Percentiles rank a stretch among this genome's conserved stretches.
phyloP scores from a whole-genome alignment of 2,113 vertebrate genomes.

The Athene noctua region DNA sequence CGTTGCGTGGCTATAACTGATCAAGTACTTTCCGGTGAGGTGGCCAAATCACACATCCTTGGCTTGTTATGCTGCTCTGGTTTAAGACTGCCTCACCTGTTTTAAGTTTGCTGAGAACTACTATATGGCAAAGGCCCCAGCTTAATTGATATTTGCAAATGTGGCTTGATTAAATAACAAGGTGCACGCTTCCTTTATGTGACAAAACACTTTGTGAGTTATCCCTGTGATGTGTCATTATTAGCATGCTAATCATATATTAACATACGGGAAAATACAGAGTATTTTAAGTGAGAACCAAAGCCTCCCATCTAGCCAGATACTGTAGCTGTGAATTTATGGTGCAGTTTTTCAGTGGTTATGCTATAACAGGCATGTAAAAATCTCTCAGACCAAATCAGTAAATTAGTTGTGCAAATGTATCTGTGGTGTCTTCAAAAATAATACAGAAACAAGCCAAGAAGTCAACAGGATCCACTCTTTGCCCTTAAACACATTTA shows the following conservation, averaged over 20 bases:
- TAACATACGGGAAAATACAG: neutral
- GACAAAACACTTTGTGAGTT: neutral
- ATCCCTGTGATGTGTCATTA: neutral
- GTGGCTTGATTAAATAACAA: neutral
- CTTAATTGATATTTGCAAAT: neutral
- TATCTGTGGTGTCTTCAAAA: neutral
- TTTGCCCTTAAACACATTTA: neutral
- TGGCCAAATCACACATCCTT: neutral
- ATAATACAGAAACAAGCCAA: neutral
- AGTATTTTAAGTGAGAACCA: neutral
- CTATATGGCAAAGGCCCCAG: neutral
- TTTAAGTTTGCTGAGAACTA: neutral
- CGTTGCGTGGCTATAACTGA: neutral
- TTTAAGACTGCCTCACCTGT: neutral
- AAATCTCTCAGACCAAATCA: neutral
- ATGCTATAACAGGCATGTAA: neutral
- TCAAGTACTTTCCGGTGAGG: neutral
- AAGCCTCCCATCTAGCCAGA: neutral
- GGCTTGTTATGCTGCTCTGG: neutral
- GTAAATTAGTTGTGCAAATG: neutral
- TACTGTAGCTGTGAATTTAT: neutral
- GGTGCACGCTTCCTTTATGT: neutral
- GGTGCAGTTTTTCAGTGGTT: neutral
- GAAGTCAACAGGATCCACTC: accelerated
- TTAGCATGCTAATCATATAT: neutral